A percentile compares a stretch with the other conserved stretches of the same genome.
Conservation (phyloP, 2,888 invertebrate genomes). For the Prionchulus punctatus region DNA sequence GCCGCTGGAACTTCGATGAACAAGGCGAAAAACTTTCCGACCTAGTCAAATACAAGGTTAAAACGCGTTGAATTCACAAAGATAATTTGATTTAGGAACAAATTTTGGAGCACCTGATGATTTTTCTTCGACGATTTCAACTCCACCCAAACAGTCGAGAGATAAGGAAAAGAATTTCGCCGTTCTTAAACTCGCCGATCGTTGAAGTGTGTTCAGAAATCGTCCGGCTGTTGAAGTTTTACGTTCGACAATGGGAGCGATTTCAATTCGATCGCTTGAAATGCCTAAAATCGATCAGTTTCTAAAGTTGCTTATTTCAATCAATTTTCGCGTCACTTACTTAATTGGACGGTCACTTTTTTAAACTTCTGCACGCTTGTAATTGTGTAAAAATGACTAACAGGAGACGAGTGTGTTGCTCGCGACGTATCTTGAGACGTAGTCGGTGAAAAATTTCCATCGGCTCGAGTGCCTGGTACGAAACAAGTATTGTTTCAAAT, state of each 20-base stretch:
- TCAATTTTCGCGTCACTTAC: background rate
- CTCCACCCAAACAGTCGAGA: constrained; percentile 3
- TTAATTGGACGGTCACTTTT: too few species aligned
- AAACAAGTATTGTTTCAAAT: too few species aligned
- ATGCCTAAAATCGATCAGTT: constrained; percentile 51
- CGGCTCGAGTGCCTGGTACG: too few species aligned
- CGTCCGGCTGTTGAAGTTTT: background rate
- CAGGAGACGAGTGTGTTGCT: too few species aligned
- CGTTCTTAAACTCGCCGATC: background rate
- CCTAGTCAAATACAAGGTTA: background rate
- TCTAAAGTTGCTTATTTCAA: too few species aligned
- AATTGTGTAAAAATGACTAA: too few species aligned
- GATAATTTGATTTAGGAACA: too few species aligned
- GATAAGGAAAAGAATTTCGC: constrained; percentile 12
- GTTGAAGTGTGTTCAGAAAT: background rate
- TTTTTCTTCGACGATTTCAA: constrained; percentile 1
- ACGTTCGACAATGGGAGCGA: constrained; percentile 47
- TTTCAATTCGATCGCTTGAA: constrained; percentile 75
- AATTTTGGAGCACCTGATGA: background rate
- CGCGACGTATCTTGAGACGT: too few species aligned
- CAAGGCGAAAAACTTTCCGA: constrained; percentile 1
- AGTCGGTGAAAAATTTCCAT: too few species aligned
- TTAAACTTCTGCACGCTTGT: too few species aligned
- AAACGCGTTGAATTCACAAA: background rate
- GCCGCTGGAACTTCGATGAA: background rate